Evolutionary conservation across 2,888 invertebrate genomes (phyloP).

Genomic region (Frankliniella intonsa): DNA sequence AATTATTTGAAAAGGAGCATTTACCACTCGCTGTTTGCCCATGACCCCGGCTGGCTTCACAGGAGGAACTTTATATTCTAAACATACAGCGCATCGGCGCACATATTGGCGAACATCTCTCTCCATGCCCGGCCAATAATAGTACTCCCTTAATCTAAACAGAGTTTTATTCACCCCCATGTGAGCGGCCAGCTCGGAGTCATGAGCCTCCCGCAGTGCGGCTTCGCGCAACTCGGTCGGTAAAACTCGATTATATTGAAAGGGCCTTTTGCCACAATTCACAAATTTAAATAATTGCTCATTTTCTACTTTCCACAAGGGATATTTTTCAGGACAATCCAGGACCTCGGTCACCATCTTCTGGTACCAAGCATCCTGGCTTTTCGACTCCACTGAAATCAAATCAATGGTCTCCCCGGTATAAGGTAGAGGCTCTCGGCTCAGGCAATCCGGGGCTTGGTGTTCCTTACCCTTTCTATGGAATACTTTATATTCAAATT

Average conservation of each 20-base stretch:
- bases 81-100: neutral
- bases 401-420: neutral
- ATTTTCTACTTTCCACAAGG: neutral
- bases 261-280: neutral
- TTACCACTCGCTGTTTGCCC: neutral
- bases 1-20: constrained; percentile 36
- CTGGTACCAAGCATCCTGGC: neutral
- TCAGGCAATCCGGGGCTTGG: neutral
- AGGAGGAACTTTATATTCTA: neutral
- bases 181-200: neutral
- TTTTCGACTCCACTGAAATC: neutral
- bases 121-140: neutral
- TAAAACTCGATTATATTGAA: neutral
- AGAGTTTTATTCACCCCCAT: neutral
- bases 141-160: neutral
- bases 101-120: neutral
- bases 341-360: neutral
- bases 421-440: neutral
- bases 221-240: neutral
- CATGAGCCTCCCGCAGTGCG: neutral
- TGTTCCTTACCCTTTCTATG: neutral
- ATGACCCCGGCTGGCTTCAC: constrained; percentile 32
- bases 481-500: neutral
- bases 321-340: neutral
- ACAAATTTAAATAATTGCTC: neutral